phyloP scores from a whole-genome alignment of 2,888 invertebrate genomes.

The Scrobipalpa atriplicella region DNA sequence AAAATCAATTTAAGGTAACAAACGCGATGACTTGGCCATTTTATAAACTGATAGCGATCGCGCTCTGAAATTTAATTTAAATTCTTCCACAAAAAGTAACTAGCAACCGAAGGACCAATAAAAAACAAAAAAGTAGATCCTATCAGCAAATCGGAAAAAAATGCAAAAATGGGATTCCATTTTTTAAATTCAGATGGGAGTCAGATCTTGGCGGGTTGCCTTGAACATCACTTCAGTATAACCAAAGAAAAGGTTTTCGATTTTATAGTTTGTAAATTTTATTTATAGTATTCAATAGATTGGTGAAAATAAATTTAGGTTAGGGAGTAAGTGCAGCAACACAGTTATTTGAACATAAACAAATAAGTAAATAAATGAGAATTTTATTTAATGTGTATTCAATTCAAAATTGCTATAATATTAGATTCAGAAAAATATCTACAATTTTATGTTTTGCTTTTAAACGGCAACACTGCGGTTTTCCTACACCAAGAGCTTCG shows the following conservation, averaged over 20 bases:
- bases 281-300: no score
- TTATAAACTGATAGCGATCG: slow-evolving; percentile 22
- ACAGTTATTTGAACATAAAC: no score
- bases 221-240: not conserved
- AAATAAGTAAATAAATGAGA: no score
- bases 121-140: slow-evolving; percentile 27
- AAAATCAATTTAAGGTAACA: not conserved
- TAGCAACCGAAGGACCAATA: slow-evolving; percentile 5
- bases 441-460: no score
- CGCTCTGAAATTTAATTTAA: slow-evolving; percentile 32
- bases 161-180: slow-evolving; percentile 65
- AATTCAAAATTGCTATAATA: no score
- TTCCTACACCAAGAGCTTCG: no score
- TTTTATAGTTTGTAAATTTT: no score
- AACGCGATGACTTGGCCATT: slow-evolving; percentile 10
- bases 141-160: slow-evolving; percentile 56
- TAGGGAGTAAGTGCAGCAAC: no score
- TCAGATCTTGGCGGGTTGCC: not conserved
- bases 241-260: not conserved
- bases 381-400: no score
- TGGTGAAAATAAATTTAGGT: no score
- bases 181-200: slow-evolving; percentile 32
- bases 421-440: no score
- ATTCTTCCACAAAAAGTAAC: slow-evolving; percentile 37
- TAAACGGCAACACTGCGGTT: no score